Evolutionary conservation across 53 echinoderm and acorn worm species (phyloP).

Genomic region (Mesocentrotus franciscanus): DNA sequence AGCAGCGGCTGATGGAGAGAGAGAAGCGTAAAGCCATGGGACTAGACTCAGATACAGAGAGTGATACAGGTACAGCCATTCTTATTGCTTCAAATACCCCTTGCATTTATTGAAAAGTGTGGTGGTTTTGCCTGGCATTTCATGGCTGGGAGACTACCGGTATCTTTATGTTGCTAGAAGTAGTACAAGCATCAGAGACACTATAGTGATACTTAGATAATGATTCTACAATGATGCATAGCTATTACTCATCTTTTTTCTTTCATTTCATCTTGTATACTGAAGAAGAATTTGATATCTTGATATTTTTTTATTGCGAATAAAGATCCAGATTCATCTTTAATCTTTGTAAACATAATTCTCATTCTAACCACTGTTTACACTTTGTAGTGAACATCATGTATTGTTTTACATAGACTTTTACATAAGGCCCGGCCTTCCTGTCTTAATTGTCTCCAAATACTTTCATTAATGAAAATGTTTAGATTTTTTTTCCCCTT

Average conservation of each 20-base stretch:
- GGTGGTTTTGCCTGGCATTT: background rate
- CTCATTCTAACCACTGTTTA: background rate
- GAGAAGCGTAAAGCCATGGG: conserved; percentile 81
- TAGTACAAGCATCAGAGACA: background rate
- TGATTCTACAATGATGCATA: background rate
- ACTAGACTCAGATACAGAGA: conserved; percentile 80
- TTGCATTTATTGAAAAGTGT: too few relatives aligned
- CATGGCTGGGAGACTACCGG: background rate
- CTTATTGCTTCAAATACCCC: background rate
- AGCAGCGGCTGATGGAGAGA: conserved; percentile 75
- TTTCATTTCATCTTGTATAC: background rate
- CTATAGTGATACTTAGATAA: background rate
- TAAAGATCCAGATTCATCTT: too few relatives aligned
- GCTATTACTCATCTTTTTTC: background rate
- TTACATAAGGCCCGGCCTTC: too few relatives aligned
- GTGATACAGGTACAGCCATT: conserved; percentile 79
- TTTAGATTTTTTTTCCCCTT: too few relatives aligned
- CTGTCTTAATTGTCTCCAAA: too few relatives aligned
- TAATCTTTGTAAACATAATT: too few relatives aligned
- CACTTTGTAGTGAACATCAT: background rate
- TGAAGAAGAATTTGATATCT: too few relatives aligned
- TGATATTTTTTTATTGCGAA: too few relatives aligned
- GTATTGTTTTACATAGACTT: too few relatives aligned
- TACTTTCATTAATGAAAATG: too few relatives aligned
- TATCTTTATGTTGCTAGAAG: background rate